Base-by-base conservation (phyloP, 2,797 vertebrate genomes). In the Macropodus opercularis region DNA sequence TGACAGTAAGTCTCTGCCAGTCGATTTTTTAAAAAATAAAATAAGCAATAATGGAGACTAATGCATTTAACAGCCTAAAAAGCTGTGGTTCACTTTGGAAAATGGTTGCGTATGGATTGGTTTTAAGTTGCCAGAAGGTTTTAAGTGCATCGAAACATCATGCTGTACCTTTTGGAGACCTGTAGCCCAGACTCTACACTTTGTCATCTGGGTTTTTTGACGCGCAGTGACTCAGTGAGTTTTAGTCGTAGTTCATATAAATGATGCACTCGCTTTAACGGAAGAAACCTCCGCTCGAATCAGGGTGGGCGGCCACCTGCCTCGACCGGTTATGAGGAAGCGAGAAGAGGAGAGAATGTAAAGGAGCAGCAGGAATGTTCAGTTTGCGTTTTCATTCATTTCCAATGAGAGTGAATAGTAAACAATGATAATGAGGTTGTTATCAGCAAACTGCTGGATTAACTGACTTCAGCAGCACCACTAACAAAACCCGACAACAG, bases 1-100 rank as follows among this genome's bases (percentile, higher is more conserved):
- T 62, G 59, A 49, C 51, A 29, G 19, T 27, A 23, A 36, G 26
- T 52, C 55, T 47, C 21, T 54, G 26, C 32, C 23, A 24, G 19
- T n/a, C 5, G 19, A 17, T 40, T 19, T 51, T 59, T 62, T 50
- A 43, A 39, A 44, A 19, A 47, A 42, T 17, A 14, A 22, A 35
- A n/a, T 0, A 1, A 52, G 31, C 46, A 60, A 55, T 61, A 63
- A 68, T 48, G 67, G 50, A 60, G 56, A 57, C 40, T 62, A 63
- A 79, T 77, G 64, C 72, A 19, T 72, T 78, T 67, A 62, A 58
- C 21, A n/a, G 43, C 34, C 36, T 38, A n/a, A 75, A 50, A 73
- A 72, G 58, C 53, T 29, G 3, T 3, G 17, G n/a, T 64, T 36
- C 52, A 35, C 43, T 47, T 46, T 47, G 63, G 54, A 63, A 72